These are phyloP conservation scores for Cariama cristata DNA, from an alignment of 2,113 vertebrate species.

Conservation along the genomic window DNA sequence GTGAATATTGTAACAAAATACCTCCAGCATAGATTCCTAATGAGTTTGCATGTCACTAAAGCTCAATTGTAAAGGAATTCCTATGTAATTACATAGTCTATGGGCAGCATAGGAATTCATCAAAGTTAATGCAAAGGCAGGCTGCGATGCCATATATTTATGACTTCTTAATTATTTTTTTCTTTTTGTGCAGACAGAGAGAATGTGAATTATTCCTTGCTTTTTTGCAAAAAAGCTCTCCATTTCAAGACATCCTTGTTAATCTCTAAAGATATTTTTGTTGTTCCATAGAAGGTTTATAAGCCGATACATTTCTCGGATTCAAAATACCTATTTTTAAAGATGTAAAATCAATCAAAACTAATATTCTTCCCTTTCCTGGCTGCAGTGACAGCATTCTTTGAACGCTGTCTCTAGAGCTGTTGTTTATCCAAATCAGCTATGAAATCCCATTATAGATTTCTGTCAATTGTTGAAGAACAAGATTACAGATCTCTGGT, in stretches of 20 bases:
- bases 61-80: conserved; percentile 6
- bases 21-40: background rate
- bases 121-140: background rate
- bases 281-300: background rate
- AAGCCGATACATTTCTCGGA: background rate
- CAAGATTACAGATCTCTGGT: background rate
- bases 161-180: background rate
- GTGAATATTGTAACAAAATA: background rate
- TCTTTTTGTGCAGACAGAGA: background rate
- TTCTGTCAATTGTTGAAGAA: background rate
- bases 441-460: background rate
- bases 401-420: background rate
- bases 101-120: conserved; percentile 11
- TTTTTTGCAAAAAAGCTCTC: background rate
- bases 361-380: background rate
- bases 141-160: background rate
- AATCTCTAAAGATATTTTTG: background rate
- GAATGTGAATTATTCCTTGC: background rate
- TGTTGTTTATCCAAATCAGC: background rate
- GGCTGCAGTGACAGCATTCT: background rate
- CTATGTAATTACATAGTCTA: background rate
- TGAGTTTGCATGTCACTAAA: background rate
- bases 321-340: background rate
- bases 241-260: background rate
- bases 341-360: background rate